Base-by-base conservation (phyloP, 53 echinoderm and acorn worm species). In the Hippasteria phrygiana region DNA sequence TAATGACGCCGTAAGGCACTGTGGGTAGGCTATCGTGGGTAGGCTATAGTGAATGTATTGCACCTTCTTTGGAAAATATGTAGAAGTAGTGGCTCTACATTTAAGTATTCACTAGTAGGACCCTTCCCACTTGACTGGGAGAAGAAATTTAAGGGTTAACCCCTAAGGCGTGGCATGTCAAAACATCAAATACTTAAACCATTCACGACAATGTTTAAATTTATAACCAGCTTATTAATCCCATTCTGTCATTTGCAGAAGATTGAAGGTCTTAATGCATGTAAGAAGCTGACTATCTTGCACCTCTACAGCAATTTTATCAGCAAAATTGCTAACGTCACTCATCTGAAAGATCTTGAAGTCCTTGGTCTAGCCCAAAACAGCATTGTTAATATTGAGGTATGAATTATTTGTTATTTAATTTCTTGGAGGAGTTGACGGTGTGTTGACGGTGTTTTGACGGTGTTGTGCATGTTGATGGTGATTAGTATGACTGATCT, bases 261-360 rank as follows among this genome's bases (percentile, higher is more conserved):
- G 46, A 96, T 99, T 42, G 93, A 94, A 80, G 99, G 94, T 56
- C 65, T 99, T 35, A 89, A 88, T 48, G 81, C 87, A 24, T 94
- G 94, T 51, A 90, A 63, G 38, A 91, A 90, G 48, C 45, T 99
- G 47, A 65, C 78, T 5, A 73, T 46, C 28, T 55, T 99, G 33
- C 96, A 95, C 65, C 85, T 99, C 29, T 99, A 99, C 85, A 77
- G 91, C 43, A 99, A 99, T 75, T 77, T 63, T 26, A 96, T 99
- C 39, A 74, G 89, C 33, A 77, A 74, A 26, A 94, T 99, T 5
- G 88, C 86, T 53, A 93, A 93, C 74, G 40, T 99, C 45, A 88
- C 88, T 18, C 94, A 96, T 90, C 90, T 99, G 17, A 89, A 94
- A 31, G 79, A 96, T 20, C 89, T 99, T 27, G 83, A 93, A 75